Base-by-base conservation (phyloP, 2,797 vertebrate species). In the Podargus strigoides region DNA sequence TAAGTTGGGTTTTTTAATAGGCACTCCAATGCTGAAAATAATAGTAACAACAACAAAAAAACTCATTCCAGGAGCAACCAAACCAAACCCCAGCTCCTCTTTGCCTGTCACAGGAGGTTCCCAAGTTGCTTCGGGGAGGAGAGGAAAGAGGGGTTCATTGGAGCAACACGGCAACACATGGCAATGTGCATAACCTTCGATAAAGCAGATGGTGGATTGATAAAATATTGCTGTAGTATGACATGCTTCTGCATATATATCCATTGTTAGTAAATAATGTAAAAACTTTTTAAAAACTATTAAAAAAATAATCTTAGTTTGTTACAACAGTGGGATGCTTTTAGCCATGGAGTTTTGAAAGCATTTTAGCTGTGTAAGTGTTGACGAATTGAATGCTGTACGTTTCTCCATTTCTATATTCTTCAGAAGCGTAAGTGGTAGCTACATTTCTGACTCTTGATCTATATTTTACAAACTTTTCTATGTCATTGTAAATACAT, bases 161-260 rank as follows among this genome's bases (percentile, higher is more conserved):
- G 78, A 79, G 72, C 84, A 62, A 46, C 55, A 58, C 50, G 87
- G 87, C 81, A 83, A 37, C 76, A 62, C 58, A 23, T 36, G 74
- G 82, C 74, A 52, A 19, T 6, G 55, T 79, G 67, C 32, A 4
- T 78, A 77, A 77, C 72, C 42, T 88, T 72, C 68, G 72, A 72
- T 78, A 50, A 88, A 85, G 91, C 72, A 85, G 73, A 42, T 70
- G 69, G 47, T 76, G 11, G 4, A 42, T 6, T 30, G 63, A 49
- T 73, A 47, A 77, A 80, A 52, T 75, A 89, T 64, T 75, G 78
- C 89, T 96, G 85, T 93, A 86, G 89, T 88, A 70, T 90, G 87
- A 93, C 36, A 32, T 92, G 93, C 64, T 91, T 95, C 82, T 96
- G 90, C 92, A 46, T 92, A 89, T 81, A 34, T 96, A 94, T 80